Evolutionary conservation across 2,888 invertebrate species (phyloP), one percentile per base, ranked within the genome.

Genomic region (Synanthedon myopaeformis): DNA sequence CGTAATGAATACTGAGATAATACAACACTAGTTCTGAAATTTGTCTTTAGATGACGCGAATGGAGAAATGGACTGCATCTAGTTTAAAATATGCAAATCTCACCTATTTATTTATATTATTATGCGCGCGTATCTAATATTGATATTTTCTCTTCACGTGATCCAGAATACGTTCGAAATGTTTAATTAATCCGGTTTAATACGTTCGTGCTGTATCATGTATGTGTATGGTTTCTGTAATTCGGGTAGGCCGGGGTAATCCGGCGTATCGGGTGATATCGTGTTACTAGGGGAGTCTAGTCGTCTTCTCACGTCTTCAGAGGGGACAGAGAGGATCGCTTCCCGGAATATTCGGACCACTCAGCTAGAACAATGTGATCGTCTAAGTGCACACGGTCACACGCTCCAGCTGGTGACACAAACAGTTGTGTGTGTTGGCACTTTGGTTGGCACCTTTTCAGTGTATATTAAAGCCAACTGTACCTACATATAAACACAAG

Each of bases 191-290:
- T 85, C 79, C 80, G 65, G 64, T 69, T 66, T 82, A 77, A 82
- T 79, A 76, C 74, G 67, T 67, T 10, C 72, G 76, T 77, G 76
- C 75, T 78, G 74, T 83, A 83, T 79, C 78, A 72, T 72, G 70
- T 66, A 65, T 74, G 70, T 69, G 69, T 87, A 87, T 79, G 87
- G 87, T 85, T 86, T 87, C 86, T 78, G 82, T 87, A 83, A 85
- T 86, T 84, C 82, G 80, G 82, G 74, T 76, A 70, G 76, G 72
- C 70, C 66, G 65, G 68, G 65, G 81, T 86, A 86, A 86, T 85
- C 85, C 82, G 76, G 76, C 80, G 73, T 74, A 67, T 69, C 69
- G 67, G 74, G 66, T 66, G 51, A n/a, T 51, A 51, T 87, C 79
- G 65, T 64, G 77, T 86, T 85, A 75, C 86, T 58, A 61, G 70